Evolutionary conservation across 1,140 invertebrate species (phyloP).

Genomic region (Pararge aegeria): DNA sequence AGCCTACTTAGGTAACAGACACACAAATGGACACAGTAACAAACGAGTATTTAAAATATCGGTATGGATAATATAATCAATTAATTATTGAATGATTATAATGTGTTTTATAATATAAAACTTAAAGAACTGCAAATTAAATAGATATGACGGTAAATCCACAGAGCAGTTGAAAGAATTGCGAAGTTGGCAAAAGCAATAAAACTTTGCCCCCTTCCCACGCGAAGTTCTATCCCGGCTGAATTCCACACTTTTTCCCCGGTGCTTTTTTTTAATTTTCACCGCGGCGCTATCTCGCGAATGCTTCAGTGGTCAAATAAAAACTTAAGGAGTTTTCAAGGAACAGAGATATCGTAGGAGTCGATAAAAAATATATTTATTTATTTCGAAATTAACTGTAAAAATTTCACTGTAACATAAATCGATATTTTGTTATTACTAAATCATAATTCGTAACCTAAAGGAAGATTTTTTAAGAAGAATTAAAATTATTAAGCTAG

Average conservation of each 20-base stretch:
- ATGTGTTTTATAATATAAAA: no score
- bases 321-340: slow-evolving; percentile 72
- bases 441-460: no score
- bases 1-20: no score
- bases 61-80: no score
- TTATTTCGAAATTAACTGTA: no score
- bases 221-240: slow-evolving; percentile 37
- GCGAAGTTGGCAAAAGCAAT: slow-evolving; percentile 41
- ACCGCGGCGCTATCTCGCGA: slow-evolving; percentile 73
- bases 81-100: no score
- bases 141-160: neutral
- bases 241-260: slow-evolving; percentile 50
- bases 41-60: no score
- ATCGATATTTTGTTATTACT: no score
- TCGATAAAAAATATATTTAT: neutral
- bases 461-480: no score
- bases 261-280: slow-evolving; percentile 73
- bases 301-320: slow-evolving; percentile 80
- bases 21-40: no score
- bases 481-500: no score
- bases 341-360: slow-evolving; percentile 32
- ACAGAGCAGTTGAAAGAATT: slow-evolving; percentile 26
- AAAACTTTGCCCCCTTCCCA: slow-evolving; percentile 38
- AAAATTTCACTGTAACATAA: no score
- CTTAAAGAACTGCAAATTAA: neutral